Base-by-base conservation (phyloP, 2,113 vertebrate genomes). In the Hemicordylus capensis region DNA sequence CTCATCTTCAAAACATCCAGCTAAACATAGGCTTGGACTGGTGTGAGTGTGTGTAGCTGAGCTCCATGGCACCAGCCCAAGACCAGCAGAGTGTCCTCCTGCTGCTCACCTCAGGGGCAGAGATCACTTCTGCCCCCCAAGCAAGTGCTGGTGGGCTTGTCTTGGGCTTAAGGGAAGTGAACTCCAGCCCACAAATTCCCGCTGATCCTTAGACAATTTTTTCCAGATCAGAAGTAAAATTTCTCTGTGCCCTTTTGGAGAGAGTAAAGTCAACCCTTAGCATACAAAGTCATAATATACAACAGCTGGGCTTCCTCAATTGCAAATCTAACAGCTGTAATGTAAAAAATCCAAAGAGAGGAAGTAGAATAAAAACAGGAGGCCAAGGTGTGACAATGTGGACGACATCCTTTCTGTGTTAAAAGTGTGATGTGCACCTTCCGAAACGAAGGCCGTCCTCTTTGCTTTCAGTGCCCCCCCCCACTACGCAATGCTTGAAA, bases 381-480 rank as follows among this genome's bases (percentile, higher is more conserved):
- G 82, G 83, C 85, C 85, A 0, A 11, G 87, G 8, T 1, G 59
- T 48, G 56, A 44, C 26, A 42, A 80, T 19, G 15, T 20, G 34
- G 9, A 63, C 15, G 19, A 17, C 28, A 19, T 26, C 22, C 56
- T n/a, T n/a, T n/a, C 31, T 42, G 28, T 63, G 28, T 63, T 42
- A 77, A 89, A 93, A 87, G 59, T n/a, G 22, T 67, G 63, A 37
- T 59, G 37, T 4, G 9, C 80, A 0, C 4, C n/a, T 88, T 64
- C 12, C 9, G 76, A 91, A 88, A 37, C 44, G 39, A 39, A 3
- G 44, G 17, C 0, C 44, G 0, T 9, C 80, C 73, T 86, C 4
- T 10, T 82, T 79, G 85, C 69, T 79, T 90, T 89, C 34, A 89
- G 84, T 80, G 17, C 86, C 94, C 86, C 72, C 44, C 31, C 66